Conservation (phyloP, 2,797 vertebrate genomes). For the Acanthiza pusilla region DNA sequence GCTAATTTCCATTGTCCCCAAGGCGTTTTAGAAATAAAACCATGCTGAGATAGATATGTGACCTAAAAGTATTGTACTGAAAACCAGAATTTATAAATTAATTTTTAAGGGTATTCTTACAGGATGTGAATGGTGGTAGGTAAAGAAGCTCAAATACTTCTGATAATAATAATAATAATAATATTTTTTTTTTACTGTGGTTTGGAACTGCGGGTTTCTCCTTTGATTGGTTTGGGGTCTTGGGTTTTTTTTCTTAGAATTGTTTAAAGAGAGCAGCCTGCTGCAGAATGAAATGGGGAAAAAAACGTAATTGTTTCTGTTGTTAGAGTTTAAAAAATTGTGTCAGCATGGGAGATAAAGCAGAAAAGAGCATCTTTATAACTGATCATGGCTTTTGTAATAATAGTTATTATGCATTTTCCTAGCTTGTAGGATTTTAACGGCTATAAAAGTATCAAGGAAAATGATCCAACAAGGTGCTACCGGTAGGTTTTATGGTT, state of each 20-base stretch:
- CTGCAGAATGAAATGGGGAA: not conserved
- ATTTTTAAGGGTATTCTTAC: not conserved
- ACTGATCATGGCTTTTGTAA: not conserved
- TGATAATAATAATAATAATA: too few species aligned
- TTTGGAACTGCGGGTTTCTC: not conserved
- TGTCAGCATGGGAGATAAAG: not conserved
- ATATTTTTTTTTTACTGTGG: not conserved
- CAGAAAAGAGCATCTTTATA: not conserved
- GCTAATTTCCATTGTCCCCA: not conserved
- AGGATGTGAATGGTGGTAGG: rapidly evolving
- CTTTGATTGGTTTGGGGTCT: not conserved
- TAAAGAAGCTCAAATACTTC: not conserved
- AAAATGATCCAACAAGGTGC: not conserved
- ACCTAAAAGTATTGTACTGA: not conserved
- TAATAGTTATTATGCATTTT: not conserved
- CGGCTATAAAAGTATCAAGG: not conserved
- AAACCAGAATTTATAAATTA: not conserved
- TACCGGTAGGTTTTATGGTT: not conserved
- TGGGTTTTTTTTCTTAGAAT: not conserved
- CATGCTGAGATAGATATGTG: not conserved
- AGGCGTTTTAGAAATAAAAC: not conserved
- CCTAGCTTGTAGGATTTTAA: not conserved
- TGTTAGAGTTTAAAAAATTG: not conserved
- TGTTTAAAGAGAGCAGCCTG: not conserved
- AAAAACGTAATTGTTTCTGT: not conserved